Evolutionary conservation across 2,113 vertebrate genomes (phyloP).

Genomic region (Nasalis larvatus): DNA sequence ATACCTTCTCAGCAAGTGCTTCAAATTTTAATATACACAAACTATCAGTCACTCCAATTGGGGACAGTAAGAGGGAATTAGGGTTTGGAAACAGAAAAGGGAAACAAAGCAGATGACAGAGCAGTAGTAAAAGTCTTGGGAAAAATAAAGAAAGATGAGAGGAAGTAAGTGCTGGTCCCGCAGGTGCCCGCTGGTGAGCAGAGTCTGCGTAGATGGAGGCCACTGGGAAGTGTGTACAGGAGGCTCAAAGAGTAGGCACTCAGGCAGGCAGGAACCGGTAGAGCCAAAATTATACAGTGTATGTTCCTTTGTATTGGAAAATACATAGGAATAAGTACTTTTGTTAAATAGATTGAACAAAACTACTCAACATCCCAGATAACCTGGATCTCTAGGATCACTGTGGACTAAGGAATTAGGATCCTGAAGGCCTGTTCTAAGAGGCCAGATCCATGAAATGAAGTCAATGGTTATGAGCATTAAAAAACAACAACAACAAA

Average conservation of each 20-base stretch:
- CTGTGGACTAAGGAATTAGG: background rate
- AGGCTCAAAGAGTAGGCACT: background rate
- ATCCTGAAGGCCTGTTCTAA: background rate
- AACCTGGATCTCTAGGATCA: background rate
- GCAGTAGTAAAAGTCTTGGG: background rate
- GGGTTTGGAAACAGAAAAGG: background rate
- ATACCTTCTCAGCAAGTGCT: conserved; percentile 40
- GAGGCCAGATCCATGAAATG: background rate
- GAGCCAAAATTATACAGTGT: background rate
- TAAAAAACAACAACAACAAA: background rate
- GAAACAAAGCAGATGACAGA: conserved; percentile 46
- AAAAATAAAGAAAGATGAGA: background rate
- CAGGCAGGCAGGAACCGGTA: background rate
- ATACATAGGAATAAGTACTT: background rate
- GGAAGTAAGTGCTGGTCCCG: background rate
- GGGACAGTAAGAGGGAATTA: background rate
- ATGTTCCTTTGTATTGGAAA: background rate
- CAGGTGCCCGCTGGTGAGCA: background rate
- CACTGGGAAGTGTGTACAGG: background rate
- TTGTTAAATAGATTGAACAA: background rate
- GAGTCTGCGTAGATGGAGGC: background rate
- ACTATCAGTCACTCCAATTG: conserved; percentile 7
- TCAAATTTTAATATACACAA: conserved; percentile 55
- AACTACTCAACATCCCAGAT: background rate
- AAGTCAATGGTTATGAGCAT: background rate